Percentiles rank a stretch among this genome's conserved stretches.
These are phyloP conservation scores for Brachyhypopomus occidentalis DNA, from an alignment of 2,113 vertebrate species.

Conservation along the genomic window DNA sequence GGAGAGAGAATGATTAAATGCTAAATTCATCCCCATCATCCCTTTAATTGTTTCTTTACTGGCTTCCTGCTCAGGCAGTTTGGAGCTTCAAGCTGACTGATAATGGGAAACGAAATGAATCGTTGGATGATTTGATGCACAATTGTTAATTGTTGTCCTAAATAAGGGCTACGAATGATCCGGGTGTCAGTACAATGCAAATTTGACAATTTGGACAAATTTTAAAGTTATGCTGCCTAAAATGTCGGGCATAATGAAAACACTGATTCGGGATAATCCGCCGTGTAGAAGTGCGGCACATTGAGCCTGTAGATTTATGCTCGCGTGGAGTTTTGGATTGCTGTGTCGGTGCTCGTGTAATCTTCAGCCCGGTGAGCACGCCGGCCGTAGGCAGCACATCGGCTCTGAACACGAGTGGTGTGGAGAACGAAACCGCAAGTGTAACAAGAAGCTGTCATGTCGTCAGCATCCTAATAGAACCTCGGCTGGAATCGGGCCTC, in stretches of 20 bases:
- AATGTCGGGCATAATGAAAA: background rate
- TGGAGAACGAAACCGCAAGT: constrained; percentile 15
- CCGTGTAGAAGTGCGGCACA: background rate
- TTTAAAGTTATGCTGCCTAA: background rate
- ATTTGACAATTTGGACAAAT: background rate
- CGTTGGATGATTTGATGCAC: constrained; percentile 44
- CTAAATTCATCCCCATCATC: constrained; percentile 52
- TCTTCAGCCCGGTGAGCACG: constrained; percentile 7
- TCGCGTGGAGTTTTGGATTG: background rate
- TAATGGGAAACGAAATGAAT: constrained; percentile 46
- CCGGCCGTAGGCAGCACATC: constrained; percentile 3
- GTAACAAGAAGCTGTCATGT: constrained; percentile 55
- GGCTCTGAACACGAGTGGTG: constrained; percentile 9
- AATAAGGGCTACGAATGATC: constrained; percentile 33
- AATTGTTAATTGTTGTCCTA: constrained; percentile 51
- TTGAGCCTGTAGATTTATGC: background rate
- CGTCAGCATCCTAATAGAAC: constrained; percentile 42
- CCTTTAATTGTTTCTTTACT: constrained; percentile 61
- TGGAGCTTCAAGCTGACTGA: constrained; percentile 34
- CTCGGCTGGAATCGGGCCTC: constrained; percentile 15
- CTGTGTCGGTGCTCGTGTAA: background rate
- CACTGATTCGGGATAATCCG: background rate
- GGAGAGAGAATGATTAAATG: constrained; percentile 53
- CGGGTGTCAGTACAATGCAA: constrained; percentile 22
- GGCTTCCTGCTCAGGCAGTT: constrained; percentile 56